Evolutionary conservation across 2,888 invertebrate genomes (phyloP), one percentile per base, ranked within the genome.

Genomic region (Pyrocoelia pectoralis): DNA sequence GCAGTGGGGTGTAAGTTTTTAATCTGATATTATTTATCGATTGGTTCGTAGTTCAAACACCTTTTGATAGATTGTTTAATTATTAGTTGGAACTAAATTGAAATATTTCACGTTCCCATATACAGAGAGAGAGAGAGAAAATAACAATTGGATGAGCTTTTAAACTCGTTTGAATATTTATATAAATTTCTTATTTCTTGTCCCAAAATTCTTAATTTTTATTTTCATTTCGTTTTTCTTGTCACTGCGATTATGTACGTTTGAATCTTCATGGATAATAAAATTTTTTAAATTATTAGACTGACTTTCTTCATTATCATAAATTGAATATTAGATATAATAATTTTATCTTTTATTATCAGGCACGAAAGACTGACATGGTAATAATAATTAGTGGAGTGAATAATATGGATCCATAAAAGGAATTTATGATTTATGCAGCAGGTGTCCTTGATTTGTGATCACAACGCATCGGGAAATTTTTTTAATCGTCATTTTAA

Each of bases 51-150:
- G 61, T 54, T 72, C 71, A 74, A 76, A 76, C 76, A 71, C 67
- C 68, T 72, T 70, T 76, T 79, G 79, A 79, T 79, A 78, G 78
- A 79, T 79, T 76, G 78, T 79, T 79, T 79, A 79, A 79, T 79
- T 79, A 79, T 75, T 72, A 75, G 74, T 74, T 72, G 74, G 73
- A 74, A 76, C 74, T 71, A 72, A 74, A 50, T 24, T 24, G 8
- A 24, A 24, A 24, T 24, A 24, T 24, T n/a, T n/a, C n/a, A 33
- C 9, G 33, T 33, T 33, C 33, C n/a, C 33, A 33, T n/a, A 33
- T 8, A n/a, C 33, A 33, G 24, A 24, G 8, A 24, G 8, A 24
- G 24, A 24, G 8, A 5, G 24, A 5, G 24, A 33, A 24, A 24
- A 24, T 24, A 24, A 24, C 24, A n/a, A n/a, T n/a, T n/a, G n/a